These are phyloP conservation scores for Tapirus indicus DNA, from an alignment of 2,797 vertebrate species.

Conservation along the genomic window DNA sequence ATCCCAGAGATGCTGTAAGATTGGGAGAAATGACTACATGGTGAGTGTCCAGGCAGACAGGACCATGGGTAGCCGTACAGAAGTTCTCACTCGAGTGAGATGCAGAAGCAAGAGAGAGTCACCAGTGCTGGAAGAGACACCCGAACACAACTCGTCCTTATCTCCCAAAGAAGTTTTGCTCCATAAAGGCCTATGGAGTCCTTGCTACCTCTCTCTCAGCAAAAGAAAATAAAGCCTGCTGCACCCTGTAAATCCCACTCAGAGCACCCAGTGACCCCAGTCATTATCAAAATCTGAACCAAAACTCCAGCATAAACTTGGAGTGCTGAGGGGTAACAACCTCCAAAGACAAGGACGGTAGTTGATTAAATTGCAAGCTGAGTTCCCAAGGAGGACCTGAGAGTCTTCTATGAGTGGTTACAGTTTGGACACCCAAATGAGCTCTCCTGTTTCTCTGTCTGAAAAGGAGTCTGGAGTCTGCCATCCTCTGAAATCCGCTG, in stretches of 20 bases:
- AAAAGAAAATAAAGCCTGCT: not conserved
- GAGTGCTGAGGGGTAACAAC: not conserved
- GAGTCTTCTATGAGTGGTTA: not conserved
- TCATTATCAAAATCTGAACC: not conserved
- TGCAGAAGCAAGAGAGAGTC: accelerated
- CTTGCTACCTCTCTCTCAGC: not conserved
- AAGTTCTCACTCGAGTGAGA: not conserved
- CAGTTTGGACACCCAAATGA: not conserved
- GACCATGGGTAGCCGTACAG: not conserved
- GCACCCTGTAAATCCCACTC: no score
- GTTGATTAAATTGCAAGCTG: no score
- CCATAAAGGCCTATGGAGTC: no score
- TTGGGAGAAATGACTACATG: not conserved
- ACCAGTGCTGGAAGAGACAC: not conserved
- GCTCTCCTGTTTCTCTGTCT: not conserved
- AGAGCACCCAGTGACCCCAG: no score
- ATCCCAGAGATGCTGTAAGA: not conserved
- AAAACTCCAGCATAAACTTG: not conserved
- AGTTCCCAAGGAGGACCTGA: not conserved
- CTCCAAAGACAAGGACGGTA: not conserved
- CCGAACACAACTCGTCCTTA: accelerated
- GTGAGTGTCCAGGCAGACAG: not conserved
- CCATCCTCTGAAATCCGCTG: not conserved
- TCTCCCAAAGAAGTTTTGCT: not conserved
- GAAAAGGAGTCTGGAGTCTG: not conserved